These are phyloP conservation scores for Sitta europaea DNA, from an alignment of 2,113 vertebrate genomes.

Conservation along the genomic window DNA sequence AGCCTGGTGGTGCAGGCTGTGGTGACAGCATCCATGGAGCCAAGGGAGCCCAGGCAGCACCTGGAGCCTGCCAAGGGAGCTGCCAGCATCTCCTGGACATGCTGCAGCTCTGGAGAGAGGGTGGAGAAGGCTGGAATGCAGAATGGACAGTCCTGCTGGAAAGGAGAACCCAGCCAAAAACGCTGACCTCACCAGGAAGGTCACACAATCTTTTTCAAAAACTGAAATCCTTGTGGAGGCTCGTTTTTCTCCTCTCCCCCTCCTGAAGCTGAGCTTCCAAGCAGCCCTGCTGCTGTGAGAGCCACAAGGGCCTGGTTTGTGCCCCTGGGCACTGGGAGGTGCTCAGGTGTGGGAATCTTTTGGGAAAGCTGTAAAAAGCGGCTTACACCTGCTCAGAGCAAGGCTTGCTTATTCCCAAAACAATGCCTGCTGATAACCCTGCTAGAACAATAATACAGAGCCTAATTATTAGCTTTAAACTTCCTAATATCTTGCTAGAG, in stretches of 20 bases:
- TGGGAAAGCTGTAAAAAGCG: too few species aligned
- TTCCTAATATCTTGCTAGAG: too few species aligned
- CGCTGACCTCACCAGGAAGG: background rate
- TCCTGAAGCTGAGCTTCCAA: background rate
- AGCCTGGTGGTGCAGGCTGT: background rate
- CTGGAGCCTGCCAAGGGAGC: background rate
- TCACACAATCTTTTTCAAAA: background rate
- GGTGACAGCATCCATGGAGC: background rate
- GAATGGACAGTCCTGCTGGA: background rate
- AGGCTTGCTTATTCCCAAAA: too few species aligned
- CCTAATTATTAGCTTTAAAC: too few species aligned
- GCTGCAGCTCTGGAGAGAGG: background rate
- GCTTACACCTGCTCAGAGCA: too few species aligned
- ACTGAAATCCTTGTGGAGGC: fast-evolving
- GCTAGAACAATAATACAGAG: too few species aligned
- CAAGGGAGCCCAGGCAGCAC: background rate
- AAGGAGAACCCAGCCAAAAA: background rate
- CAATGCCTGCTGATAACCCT: too few species aligned
- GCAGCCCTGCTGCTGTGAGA: background rate
- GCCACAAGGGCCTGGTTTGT: background rate
- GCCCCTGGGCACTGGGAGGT: fast-evolving
- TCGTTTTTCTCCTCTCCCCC: background rate
- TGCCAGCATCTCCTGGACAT: background rate
- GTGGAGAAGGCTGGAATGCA: background rate
- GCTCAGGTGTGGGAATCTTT: too few species aligned